A percentile compares a stretch with the other conserved stretches of the same genome.
phyloP scores from a whole-genome alignment of 2,888 invertebrate genomes.

The Ctena decussata region DNA sequence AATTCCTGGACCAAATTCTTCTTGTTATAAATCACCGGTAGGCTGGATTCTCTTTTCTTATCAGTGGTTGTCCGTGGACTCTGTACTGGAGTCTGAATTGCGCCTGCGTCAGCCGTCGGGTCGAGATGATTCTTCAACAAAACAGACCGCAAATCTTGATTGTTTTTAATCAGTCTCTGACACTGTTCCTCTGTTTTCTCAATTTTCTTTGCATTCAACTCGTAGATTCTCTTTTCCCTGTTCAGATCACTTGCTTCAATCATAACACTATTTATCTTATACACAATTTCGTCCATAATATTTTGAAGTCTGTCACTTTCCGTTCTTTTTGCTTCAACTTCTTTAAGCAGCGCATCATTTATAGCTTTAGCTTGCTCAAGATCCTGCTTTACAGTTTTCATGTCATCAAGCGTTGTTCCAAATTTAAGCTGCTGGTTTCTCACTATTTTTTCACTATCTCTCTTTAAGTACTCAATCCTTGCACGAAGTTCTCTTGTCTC shows the following conservation, averaged over 20 bases:
- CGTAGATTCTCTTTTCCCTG: slow-evolving; percentile 33
- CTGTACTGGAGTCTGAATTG: neutral
- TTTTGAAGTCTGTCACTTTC: slow-evolving; percentile 55
- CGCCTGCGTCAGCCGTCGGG: slow-evolving; percentile 46
- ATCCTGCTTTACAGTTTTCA: slow-evolving; percentile 40
- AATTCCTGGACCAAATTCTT: slow-evolving; percentile 37
- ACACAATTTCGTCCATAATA: slow-evolving; percentile 27
- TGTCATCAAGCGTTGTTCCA: slow-evolving; percentile 51
- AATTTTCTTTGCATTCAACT: slow-evolving; percentile 25
- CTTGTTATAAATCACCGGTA: slow-evolving; percentile 36
- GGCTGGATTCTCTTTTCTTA: neutral
- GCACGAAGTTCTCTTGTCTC: slow-evolving; percentile 40
- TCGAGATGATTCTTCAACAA: slow-evolving; percentile 50
- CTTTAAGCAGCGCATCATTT: slow-evolving; percentile 51
- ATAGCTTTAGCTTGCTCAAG: slow-evolving; percentile 27
- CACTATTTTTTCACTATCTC: slow-evolving; percentile 55
- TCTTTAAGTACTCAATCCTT: slow-evolving; percentile 38
- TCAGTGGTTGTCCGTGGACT: neutral
- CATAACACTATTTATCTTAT: slow-evolving; percentile 41
- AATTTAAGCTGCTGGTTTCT: slow-evolving; percentile 52
- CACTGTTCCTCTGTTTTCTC: slow-evolving; percentile 28
- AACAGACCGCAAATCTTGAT: slow-evolving; percentile 40
- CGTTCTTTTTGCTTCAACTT: slow-evolving; percentile 49
- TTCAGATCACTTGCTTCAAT: slow-evolving; percentile 41
- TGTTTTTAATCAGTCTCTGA: slow-evolving; percentile 29